Evolutionary conservation across 2,797 vertebrate species (phyloP).

Genomic region (Cirrhinus molitorella): DNA sequence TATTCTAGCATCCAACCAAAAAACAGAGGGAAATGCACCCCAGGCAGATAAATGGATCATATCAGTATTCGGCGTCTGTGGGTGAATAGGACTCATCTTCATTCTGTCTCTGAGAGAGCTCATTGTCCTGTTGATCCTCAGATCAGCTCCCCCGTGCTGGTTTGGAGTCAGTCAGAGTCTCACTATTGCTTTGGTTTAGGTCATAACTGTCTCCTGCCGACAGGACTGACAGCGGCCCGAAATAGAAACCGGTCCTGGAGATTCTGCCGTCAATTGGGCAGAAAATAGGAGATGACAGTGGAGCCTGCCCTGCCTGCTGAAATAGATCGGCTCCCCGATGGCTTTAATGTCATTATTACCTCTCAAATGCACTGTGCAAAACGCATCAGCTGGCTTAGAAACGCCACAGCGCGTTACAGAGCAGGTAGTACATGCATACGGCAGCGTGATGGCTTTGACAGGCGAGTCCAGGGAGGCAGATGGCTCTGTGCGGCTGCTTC

Average conservation of each 20-base stretch:
- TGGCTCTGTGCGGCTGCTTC: conserved; percentile 33
- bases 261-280: conserved; percentile 83
- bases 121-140: conserved; percentile 48
- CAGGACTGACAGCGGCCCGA: conserved; percentile 78
- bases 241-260: conserved; percentile 82
- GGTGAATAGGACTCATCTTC: conserved; percentile 40
- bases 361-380: conserved; percentile 83
- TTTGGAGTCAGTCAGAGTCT: conserved; percentile 62
- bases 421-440: conserved; percentile 71
- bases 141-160: conserved; percentile 35
- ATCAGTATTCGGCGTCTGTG: conserved; percentile 33
- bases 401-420: conserved; percentile 65
- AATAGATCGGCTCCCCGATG: conserved; percentile 83
- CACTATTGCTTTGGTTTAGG: conserved; percentile 73
- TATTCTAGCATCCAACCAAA: conserved; percentile 11
- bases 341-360: conserved; percentile 88
- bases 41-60: conserved; percentile 35
- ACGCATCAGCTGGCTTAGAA: conserved; percentile 76
- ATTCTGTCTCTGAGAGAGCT: conserved; percentile 44
- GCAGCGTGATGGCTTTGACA: conserved; percentile 73
- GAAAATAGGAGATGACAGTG: conserved; percentile 86
- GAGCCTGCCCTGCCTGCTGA: conserved; percentile 80
- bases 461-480: conserved; percentile 54
- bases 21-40: conserved; percentile 39
- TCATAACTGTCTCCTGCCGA: conserved; percentile 82